Conservation (phyloP, 53 echinoderm and acorn worm genomes). For the Actinopyga echinites region DNA sequence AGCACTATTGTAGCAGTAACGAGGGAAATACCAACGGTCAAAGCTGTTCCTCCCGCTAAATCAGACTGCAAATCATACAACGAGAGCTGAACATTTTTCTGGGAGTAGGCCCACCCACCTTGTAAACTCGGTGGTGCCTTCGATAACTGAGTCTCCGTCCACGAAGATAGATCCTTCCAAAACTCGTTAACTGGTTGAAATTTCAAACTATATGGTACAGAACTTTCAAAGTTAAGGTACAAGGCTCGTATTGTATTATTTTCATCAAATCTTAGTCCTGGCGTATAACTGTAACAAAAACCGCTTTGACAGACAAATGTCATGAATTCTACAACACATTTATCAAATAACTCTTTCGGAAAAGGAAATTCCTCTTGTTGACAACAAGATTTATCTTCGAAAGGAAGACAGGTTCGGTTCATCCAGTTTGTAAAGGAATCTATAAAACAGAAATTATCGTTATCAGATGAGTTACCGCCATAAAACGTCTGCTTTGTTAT, state of each 20-base stretch:
- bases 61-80: conserved; percentile 41
- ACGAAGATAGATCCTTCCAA: conserved; percentile 35
- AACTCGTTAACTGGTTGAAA: conserved; percentile 37
- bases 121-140: conserved; percentile 46
- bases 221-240: conserved; percentile 28
- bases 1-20: conserved; percentile 54
- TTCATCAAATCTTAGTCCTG: conserved; percentile 45
- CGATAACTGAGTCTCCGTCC: conserved; percentile 27
- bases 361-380: conserved; percentile 43
- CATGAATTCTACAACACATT: conserved; percentile 18
- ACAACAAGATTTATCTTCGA: conserved; percentile 53
- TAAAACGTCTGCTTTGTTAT: conserved; percentile 69
- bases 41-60: conserved; percentile 37
- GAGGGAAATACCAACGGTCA: conserved; percentile 52
- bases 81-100: neutral
- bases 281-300: conserved; percentile 7
- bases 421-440: conserved; percentile 54
- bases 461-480: neutral
- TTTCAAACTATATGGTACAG: conserved; percentile 18
- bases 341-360: conserved; percentile 4
- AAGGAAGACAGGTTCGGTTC: conserved; percentile 50
- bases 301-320: neutral
- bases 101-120: conserved; percentile 58
- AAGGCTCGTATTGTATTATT: conserved; percentile 32
- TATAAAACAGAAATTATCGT: conserved; percentile 61